Evolutionary conservation across 1,140 invertebrate species (phyloP), one percentile per base, ranked within the genome.

Genomic region (Gonioctena quinquepunctata): DNA sequence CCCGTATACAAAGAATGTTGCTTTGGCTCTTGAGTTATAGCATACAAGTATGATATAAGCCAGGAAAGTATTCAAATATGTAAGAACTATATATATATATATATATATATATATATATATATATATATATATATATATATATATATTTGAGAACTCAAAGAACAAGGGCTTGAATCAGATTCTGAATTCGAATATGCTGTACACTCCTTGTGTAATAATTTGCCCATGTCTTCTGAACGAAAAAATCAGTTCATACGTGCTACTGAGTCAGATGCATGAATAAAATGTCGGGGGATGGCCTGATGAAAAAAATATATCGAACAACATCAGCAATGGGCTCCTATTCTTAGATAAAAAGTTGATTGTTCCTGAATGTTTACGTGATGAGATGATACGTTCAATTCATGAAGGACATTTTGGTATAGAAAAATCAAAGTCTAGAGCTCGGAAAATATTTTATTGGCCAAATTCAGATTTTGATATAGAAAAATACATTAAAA

Each of bases 281-380:
- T 13, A 11, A 42, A 42, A 42, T 11, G 28, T 42, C 11, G 28
- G n/a, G 8, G 28, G 28, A 8, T 42, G 28, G 28, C 28, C 28
- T 11, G 11, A 13, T 42, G 4, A 42, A 11, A 42, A 42, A 42
- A 42, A 42, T 3, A 11, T n/a, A 42, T 8, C n/a, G n/a, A 7
- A 11, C 7, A 13, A 33, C 8, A 13, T 33, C 8, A 13, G 2
- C 83, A 83, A 22, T 73, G 74, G 13, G 82, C 85, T 64, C 72
- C 70, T 42, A 75, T 71, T 50, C 75, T 86, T 52, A 81, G 85
- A 19, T 77, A 81, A 77, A 67, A 83, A 21, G 59, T 76, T 19
- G 68, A 85, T 18, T 50, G 42, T 42, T 79, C 76, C 54, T 85
- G 83, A 76, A 48, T 70, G 33, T 75, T 60, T 23, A 85, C 83